Percentiles rank a stretch among this genome's conserved stretches.
These are phyloP conservation scores for Drosophila mimica DNA, from an alignment of 2,888 invertebrate species.

Conservation along the genomic window DNA sequence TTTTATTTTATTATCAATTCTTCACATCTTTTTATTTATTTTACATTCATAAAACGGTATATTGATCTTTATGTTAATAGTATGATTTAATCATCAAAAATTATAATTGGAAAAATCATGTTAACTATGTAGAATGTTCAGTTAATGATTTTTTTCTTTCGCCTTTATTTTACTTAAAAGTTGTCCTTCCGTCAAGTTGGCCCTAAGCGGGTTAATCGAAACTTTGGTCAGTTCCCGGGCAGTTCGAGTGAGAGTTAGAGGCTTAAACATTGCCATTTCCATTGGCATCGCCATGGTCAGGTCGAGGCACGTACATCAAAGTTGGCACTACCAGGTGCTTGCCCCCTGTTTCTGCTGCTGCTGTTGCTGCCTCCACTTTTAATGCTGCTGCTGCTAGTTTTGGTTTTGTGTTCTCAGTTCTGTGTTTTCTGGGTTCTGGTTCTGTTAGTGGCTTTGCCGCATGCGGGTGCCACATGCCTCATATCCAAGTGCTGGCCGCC, in stretches of 20 bases:
- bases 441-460: slow-evolving; percentile 8
- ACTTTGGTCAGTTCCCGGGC: slow-evolving; percentile 14
- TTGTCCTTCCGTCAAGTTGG: not conserved
- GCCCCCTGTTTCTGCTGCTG: slow-evolving; percentile 14
- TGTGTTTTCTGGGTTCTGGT: not conserved
- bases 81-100: not conserved
- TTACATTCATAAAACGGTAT: not conserved
- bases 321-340: slow-evolving; percentile 44
- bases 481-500: slow-evolving; percentile 34
- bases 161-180: too few relatives aligned
- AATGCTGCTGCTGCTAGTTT: not conserved
- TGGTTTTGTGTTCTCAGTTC: not conserved
- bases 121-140: not conserved
- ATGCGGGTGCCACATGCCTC: slow-evolving; percentile 61
- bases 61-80: not conserved
- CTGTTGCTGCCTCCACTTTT: not conserved
- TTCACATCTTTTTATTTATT: too few relatives aligned
- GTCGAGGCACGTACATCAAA: slow-evolving; percentile 49
- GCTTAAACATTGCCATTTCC: not conserved
- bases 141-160: not conserved
- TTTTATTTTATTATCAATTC: too few relatives aligned
- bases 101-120: not conserved
- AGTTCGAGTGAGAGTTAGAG: not conserved
- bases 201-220: slow-evolving; percentile 36
- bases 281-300: not conserved